Conservation (phyloP, 2,797 vertebrate species). For the Epinephelus awoara region DNA sequence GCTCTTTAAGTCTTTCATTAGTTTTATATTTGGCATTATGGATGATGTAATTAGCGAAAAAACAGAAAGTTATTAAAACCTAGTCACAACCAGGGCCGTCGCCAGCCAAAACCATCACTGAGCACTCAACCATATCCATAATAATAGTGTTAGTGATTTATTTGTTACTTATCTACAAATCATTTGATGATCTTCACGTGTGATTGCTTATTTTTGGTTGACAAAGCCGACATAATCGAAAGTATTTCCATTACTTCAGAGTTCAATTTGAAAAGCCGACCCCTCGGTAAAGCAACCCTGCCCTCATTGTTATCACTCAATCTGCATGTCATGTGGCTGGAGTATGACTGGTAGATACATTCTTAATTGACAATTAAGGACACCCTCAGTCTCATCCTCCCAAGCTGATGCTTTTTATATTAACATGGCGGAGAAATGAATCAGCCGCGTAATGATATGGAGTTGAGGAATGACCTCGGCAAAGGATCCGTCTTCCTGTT, state of each 20-base stretch:
- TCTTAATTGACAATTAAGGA: slow-evolving; percentile 80
- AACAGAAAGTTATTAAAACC: slow-evolving; percentile 49
- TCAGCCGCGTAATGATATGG: slow-evolving; percentile 60
- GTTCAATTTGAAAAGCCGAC: slow-evolving; percentile 50
- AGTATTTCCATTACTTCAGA: slow-evolving; percentile 59
- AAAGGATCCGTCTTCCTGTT: slow-evolving; percentile 47
- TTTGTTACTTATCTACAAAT: slow-evolving; percentile 33
- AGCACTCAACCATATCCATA: slow-evolving; percentile 40
- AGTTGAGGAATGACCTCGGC: slow-evolving; percentile 56
- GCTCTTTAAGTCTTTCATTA: slow-evolving; percentile 24
- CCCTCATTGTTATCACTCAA: slow-evolving; percentile 63
- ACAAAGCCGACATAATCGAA: slow-evolving; percentile 57
- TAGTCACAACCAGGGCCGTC: not conserved
- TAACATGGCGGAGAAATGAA: slow-evolving; percentile 69
- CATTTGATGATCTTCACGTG: slow-evolving; percentile 21
- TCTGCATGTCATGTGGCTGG: slow-evolving; percentile 57
- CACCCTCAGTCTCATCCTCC: slow-evolving; percentile 66
- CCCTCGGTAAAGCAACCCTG: slow-evolving; percentile 39
- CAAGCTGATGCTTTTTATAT: slow-evolving; percentile 73
- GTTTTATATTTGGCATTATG: slow-evolving; percentile 43
- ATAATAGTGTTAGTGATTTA: slow-evolving; percentile 51
- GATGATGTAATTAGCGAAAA: slow-evolving; percentile 43
- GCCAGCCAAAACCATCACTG: slow-evolving; percentile 22
- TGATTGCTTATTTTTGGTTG: slow-evolving; percentile 51
- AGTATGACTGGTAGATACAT: slow-evolving; percentile 55